These are phyloP conservation scores for Athalia circularis DNA, from an alignment of 2,888 invertebrate genomes.

Conservation along the genomic window DNA sequence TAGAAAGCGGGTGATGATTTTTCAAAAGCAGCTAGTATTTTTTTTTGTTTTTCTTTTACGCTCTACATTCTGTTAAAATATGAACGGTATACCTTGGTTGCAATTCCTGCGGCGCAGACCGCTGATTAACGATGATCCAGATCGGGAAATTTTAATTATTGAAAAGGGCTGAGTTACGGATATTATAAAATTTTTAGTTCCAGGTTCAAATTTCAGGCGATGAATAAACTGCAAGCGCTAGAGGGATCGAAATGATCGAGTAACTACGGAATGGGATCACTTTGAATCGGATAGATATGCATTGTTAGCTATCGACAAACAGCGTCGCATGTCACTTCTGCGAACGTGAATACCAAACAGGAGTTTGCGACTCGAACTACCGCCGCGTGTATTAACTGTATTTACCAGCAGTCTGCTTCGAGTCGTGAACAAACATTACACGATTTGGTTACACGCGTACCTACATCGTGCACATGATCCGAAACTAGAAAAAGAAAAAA, in stretches of 20 bases:
- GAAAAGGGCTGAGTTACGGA: too few relatives aligned
- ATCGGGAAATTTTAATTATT: too few relatives aligned
- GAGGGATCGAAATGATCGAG: slow-evolving; percentile 1
- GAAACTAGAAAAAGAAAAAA: background rate
- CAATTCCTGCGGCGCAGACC: too few relatives aligned
- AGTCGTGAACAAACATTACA: slow-evolving; percentile 23
- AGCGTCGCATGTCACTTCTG: slow-evolving; percentile 25
- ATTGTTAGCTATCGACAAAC: slow-evolving; percentile 23
- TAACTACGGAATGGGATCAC: background rate
- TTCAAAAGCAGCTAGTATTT: background rate
- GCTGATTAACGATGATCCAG: too few relatives aligned
- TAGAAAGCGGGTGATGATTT: too few relatives aligned
- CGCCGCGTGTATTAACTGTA: background rate
- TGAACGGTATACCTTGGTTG: too few relatives aligned
- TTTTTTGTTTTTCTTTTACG: background rate
- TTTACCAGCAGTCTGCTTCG: slow-evolving; percentile 34
- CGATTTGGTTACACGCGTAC: slow-evolving; percentile 10
- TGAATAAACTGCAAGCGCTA: background rate
- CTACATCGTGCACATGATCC: background rate
- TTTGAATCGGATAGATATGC: slow-evolving; percentile 10
- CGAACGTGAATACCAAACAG: slow-evolving; percentile 18
- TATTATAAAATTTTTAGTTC: background rate
- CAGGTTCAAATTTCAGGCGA: background rate
- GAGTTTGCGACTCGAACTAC: background rate
- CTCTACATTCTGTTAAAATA: background rate